Evolutionary conservation across 2,113 vertebrate species (phyloP), one percentile per base, ranked within the genome.

Genomic region (Dendrocopos noguchii): DNA sequence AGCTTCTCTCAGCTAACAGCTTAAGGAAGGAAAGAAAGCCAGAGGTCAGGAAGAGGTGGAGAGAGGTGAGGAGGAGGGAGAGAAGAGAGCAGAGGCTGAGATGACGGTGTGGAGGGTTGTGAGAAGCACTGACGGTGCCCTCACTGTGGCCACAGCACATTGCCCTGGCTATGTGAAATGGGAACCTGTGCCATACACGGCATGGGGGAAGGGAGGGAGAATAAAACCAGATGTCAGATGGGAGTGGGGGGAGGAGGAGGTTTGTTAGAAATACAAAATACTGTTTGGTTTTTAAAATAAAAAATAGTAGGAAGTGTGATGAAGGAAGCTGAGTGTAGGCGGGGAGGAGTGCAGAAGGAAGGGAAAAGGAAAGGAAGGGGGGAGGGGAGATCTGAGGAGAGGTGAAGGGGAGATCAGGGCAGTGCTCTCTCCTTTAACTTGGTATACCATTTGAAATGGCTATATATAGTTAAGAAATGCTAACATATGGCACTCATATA

Each of bases 401-500:
- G 87, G 87, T 89, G 84, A 92, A 89, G 31, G 68, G 72, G 57
- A 80, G 73, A 93, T 87, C 73, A 71, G 87, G 85, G 85, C 65
- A 65, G 21, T 83, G 82, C n/a, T 92, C 84, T 80, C 78, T 90
- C 89, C 82, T 86, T 74, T 91, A 92, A 67, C 92, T 93, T 7
- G 0, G 46, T 3, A 20, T 64, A 83, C 77, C 61, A 36, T 92
- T 93, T 76, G 82, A 96, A 94, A 93, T 92, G 46, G 74, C 91
- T 95, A 95, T 94, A 95, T 95, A 94, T 94, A 94, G 92, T 84
- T 92, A 90, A 92, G 76, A 95, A 97, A 95, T 78, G 86, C 67
- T 94, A 96, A 91, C 95, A 93, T 97, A 95, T 95, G 91, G 94
- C 90, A 95, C 84, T 96, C 93, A 92, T 91, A 91, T 91, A 94